Evolutionary conservation across 1,140 invertebrate genomes (phyloP), one percentile per base, ranked within the genome.

Genomic region (Drosophila kepulauana): DNA sequence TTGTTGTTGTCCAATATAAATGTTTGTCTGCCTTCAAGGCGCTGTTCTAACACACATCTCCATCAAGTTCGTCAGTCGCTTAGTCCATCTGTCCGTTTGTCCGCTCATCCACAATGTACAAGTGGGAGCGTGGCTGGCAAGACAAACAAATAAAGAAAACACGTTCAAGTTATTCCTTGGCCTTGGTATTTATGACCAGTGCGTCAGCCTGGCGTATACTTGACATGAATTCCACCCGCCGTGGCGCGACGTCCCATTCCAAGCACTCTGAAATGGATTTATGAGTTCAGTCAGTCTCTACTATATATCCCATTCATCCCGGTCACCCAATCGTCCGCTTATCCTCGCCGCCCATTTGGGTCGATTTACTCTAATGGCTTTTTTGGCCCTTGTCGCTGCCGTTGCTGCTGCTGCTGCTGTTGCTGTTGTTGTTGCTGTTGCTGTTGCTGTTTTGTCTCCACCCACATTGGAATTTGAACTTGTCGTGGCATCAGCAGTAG

Each of bases 401-500:
- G 16, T 43, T 63, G 57, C 63, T 72, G 45, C 45, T 66, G 20
- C 1, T 20, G n/a, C n/a, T n/a, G n/a, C n/a, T n/a, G n/a, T n/a
- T n/a, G n/a, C n/a, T 2, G 16, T 5, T 25, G 2, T 5, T 46
- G 63, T 25, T 57, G 63, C 35, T 76, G 28, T 33, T 52, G 11
- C 59, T 63, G 62, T 69, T 79, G 56, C 61, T 45, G 20, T 25
- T 25, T 25, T 58, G 65, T 52, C 73, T 48, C 69, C 78, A 72
- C 85, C 84, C 80, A 57, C 84, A 73, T 52, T 89, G 84, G 84
- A 88, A 84, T 88, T 89, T 89, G 85, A 84, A 85, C 84, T 69
- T 69, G 49, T 70, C 77, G 79, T 70, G 59, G 59, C 75, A 38
- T 38, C 35, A 38, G 8, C 35, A 38, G 35, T 10, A 8, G 35